Evolutionary conservation across 2,888 invertebrate genomes (phyloP), one percentile per base, ranked within the genome.

Genomic region (Zelleria hepariella): DNA sequence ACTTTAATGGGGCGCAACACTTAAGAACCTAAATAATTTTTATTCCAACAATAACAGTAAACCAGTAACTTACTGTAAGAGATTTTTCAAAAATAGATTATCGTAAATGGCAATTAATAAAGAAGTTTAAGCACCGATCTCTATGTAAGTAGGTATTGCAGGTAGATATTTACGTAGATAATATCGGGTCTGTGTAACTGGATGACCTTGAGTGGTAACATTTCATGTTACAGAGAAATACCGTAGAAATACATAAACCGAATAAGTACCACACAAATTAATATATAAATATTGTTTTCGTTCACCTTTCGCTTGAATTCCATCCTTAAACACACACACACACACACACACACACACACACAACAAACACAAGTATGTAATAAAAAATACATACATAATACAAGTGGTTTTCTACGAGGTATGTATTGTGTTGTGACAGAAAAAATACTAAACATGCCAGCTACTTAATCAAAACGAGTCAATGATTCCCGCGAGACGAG

Each of bases 21-120:
- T 82, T 83, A 82, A 75, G 74, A 80, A 77, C 73, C 79, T 83
- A 82, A 73, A 69, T n/a, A n/a, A n/a, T 72, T 75, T 78, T 77
- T 76, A 77, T 76, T 72, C 74, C 72, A 82, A 82, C 81, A 78
- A 79, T 75, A 83, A 82, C 82, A 80, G 73, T 80, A 76, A 74
- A 51, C 20, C 5, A 32, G 21, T 57, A 27, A 57, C 42, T 59
- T 51, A 74, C 67, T 72, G 65, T 69, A 67, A 61, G 48, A 62
- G 52, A 61, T 32, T 32, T 20, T 21, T 55, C 26, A 20, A 54
- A 54, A 54, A 54, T 54, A 54, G 20, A 54, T 24, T 24, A 15
- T 54, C 24, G 24, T 15, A 54, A 54, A 54, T 25, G n/a, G 54
- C 18, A 15, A 25, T 25, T 25, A 58, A 25, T 25, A n/a, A 51